phyloP scores from a whole-genome alignment of 2,797 vertebrate species.

The Harpagifer antarcticus region DNA sequence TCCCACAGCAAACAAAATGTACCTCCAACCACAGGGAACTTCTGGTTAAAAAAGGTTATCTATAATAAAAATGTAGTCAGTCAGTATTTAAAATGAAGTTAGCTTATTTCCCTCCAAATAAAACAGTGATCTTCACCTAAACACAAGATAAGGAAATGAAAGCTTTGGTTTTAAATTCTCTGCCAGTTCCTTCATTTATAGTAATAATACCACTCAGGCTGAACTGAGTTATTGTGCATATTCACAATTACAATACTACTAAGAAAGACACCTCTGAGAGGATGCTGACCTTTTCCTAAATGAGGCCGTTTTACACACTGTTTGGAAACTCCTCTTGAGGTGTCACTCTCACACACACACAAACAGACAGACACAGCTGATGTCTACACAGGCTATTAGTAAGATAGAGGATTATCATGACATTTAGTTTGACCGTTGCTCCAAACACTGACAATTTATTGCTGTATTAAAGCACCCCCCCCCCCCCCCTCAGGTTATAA shows the following conservation, averaged over 20 bases:
- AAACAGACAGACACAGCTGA: slow-evolving; percentile 35
- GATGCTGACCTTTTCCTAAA: slow-evolving; percentile 74
- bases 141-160: not conserved
- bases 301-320: slow-evolving; percentile 52
- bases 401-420: slow-evolving; percentile 68
- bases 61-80: not conserved
- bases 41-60: not conserved
- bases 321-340: slow-evolving; percentile 46
- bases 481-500: slow-evolving; percentile 33
- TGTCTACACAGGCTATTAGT: slow-evolving; percentile 59
- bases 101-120: slow-evolving; percentile 4
- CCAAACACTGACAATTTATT: slow-evolving; percentile 80
- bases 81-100: not conserved
- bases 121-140: not conserved
- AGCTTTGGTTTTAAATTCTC: slow-evolving; percentile 2
- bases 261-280: slow-evolving; percentile 45
- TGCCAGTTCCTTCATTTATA: slow-evolving; percentile 14
- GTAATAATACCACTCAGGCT: slow-evolving; percentile 27
- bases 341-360: slow-evolving; percentile 23
- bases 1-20: not conserved
- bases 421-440: slow-evolving; percentile 77
- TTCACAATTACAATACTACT: slow-evolving; percentile 62
- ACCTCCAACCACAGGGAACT: not conserved
- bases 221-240: slow-evolving; percentile 44
- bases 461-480: slow-evolving; percentile 60